phyloP scores from a whole-genome alignment of 1,140 invertebrate species.

The Drosophila mojavensis region DNA sequence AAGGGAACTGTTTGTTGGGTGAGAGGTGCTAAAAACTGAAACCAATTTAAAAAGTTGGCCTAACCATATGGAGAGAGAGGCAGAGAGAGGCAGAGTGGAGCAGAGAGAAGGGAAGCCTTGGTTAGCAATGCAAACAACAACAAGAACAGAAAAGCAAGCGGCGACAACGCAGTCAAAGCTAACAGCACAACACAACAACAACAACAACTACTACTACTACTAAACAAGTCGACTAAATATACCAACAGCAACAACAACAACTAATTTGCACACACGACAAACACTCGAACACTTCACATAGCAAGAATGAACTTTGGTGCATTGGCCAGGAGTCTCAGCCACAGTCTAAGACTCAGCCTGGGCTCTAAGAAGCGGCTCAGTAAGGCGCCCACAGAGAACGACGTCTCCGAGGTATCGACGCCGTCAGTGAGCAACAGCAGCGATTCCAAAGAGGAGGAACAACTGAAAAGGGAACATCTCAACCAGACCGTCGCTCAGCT shows the following conservation, averaged over 20 bases:
- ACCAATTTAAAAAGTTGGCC: conserved; percentile 79
- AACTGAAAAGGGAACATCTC: neutral
- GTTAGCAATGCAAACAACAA: conserved; percentile 20
- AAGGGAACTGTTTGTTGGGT: conserved; percentile 47
- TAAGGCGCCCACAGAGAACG: neutral
- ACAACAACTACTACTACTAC: conserved; percentile 1
- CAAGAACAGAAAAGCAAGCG: conserved; percentile 18
- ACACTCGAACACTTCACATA: conserved; percentile 33
- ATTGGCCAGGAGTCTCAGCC: conserved; percentile 61
- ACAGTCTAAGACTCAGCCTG: conserved; percentile 37
- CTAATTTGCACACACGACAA: conserved; percentile 24
- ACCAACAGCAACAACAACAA: conserved; percentile 22
- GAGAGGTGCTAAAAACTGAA: conserved; percentile 75
- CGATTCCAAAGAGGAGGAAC: neutral
- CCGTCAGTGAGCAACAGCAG: neutral
- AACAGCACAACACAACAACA: conserved; percentile 43
- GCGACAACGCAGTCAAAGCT: conserved; percentile 36
- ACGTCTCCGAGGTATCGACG: neutral
- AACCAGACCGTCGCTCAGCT: conserved; percentile 12
- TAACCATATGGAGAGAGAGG: conserved; percentile 69
- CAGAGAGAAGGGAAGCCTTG: neutral
- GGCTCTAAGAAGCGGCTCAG: conserved; percentile 20
- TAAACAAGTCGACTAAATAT: conserved; percentile 37
- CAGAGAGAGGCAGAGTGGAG: neutral
- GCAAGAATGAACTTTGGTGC: conserved; percentile 63